phyloP scores from a whole-genome alignment of 30 jellyfish, hydroid and myxozoan species.

The Hydractinia symbiolongicarpus region DNA sequence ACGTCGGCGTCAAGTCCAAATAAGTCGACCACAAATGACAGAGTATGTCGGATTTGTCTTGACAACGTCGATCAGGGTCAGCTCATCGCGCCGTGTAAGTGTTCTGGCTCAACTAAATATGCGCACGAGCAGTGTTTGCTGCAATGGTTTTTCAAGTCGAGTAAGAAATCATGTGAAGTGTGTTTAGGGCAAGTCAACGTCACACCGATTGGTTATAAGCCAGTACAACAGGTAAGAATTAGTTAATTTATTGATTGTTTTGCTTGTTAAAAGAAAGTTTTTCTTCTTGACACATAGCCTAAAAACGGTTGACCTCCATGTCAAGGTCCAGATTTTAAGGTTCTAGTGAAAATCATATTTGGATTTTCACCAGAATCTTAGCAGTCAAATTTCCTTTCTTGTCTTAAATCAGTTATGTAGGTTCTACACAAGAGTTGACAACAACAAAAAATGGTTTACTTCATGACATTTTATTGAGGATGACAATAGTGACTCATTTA shows the following conservation, averaged over 20 bases:
- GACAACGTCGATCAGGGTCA: constrained; percentile 54
- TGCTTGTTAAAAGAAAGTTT: neutral
- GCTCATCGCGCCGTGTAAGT: constrained; percentile 87
- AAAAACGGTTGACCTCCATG: too few relatives aligned
- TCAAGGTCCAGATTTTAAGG: too few relatives aligned
- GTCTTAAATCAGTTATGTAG: too few relatives aligned
- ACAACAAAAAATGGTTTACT: too few relatives aligned
- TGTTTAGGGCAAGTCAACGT: constrained; percentile 87
- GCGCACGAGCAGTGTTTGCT: constrained; percentile 90
- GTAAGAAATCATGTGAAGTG: constrained; percentile 72
- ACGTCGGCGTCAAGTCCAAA: constrained; percentile 45
- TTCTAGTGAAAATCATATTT: too few relatives aligned
- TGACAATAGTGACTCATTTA: too few relatives aligned
- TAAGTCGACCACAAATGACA: constrained; percentile 32
- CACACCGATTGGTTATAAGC: constrained; percentile 84
- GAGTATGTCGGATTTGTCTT: constrained; percentile 80
- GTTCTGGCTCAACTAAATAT: constrained; percentile 88
- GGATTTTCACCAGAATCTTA: too few relatives aligned
- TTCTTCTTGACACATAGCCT: neutral
- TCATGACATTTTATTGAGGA: too few relatives aligned
- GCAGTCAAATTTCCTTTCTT: too few relatives aligned
- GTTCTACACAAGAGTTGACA: too few relatives aligned
- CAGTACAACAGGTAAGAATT: constrained; percentile 81
- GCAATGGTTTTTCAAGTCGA: constrained; percentile 80
- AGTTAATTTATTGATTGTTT: too few relatives aligned